Evolutionary conservation across 2,797 vertebrate species (phyloP), one percentile per base, ranked within the genome.

Genomic region (Falco naumanni): DNA sequence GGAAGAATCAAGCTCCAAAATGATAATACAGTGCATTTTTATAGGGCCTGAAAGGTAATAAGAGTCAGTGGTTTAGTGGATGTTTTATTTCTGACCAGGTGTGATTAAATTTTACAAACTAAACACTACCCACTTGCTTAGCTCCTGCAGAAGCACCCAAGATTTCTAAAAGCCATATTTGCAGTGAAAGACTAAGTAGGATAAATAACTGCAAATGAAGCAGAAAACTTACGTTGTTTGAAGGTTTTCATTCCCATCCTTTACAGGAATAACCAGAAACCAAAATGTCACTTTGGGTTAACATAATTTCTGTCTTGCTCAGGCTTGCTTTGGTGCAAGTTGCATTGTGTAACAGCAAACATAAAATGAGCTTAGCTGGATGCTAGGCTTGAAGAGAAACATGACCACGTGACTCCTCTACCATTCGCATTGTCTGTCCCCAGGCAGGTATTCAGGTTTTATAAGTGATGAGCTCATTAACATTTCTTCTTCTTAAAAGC

Each of bases 391-490:
- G 79, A 91, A 89, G 65, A 96, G 66, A 90, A 96, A 85, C 9
- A 9, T 39, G 90, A 83, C 78, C 6, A 4, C 25, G 5, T 83
- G 87, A 93, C 78, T 91, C 48, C 39, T 94, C 93, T 97, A 50
- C 64, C n/a, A 77, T 95, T 97, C 88, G 74, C 47, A 33, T 84
- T 77, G 54, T 69, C 87, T 97, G 77, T 95, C 90, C 89, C 92
- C 84, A 96, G 96, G 95, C 94, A 92, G 91, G 68, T 94, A 94
- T 96, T 95, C 84, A 93, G 90, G 47, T 87, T 98, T 96, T 94
- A 19, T 87, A 94, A 97, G 70, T 91, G 92, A 97, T 98, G 90
- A 97, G 77, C 81, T 97, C 89, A 92, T 97, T 97, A 96, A 94
- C 84, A 86, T 61, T 91, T 97, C 84, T 96, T 84, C 77, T 97